Conservation (phyloP, 2,888 invertebrate species). For the Tinea pellionella region DNA sequence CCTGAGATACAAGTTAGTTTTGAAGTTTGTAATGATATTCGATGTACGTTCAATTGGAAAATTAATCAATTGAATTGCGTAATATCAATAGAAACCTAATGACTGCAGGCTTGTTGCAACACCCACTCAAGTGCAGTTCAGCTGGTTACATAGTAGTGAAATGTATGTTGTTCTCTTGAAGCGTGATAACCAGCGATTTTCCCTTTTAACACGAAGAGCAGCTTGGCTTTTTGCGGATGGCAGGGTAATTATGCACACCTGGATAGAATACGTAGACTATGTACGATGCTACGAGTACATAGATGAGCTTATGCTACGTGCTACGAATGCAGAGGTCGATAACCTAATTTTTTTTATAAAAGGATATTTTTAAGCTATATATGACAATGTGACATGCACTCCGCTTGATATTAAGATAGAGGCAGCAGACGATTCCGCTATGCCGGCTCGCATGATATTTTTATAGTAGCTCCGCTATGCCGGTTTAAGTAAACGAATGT, state of each 20-base stretch:
- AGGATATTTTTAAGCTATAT: too few species aligned
- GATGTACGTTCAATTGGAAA: neutral
- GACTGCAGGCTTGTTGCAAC: neutral
- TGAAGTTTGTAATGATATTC: too few species aligned
- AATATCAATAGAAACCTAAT: neutral
- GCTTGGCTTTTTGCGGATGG: slow-evolving; percentile 4
- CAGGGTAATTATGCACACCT: slow-evolving; percentile 1
- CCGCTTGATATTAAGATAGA: too few species aligned
- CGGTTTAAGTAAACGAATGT: too few species aligned
- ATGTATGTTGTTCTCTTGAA: neutral
- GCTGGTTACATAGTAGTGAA: neutral
- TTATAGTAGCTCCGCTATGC: too few species aligned
- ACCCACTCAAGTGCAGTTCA: neutral
- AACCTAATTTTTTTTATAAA: too few species aligned
- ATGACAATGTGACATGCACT: too few species aligned
- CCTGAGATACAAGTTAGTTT: too few species aligned
- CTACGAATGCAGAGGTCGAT: too few species aligned
- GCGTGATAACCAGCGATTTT: slow-evolving; percentile 6
- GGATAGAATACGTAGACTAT: neutral
- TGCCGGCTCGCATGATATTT: too few species aligned
- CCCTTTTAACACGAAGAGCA: slow-evolving; percentile 5
- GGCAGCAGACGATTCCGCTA: too few species aligned
- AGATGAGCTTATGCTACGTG: too few species aligned
- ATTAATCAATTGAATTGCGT: neutral
- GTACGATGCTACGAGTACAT: neutral